Evolutionary conservation across 1,140 invertebrate species (phyloP), one percentile per base, ranked within the genome.

Genomic region (Hylaeus volcanicus): DNA sequence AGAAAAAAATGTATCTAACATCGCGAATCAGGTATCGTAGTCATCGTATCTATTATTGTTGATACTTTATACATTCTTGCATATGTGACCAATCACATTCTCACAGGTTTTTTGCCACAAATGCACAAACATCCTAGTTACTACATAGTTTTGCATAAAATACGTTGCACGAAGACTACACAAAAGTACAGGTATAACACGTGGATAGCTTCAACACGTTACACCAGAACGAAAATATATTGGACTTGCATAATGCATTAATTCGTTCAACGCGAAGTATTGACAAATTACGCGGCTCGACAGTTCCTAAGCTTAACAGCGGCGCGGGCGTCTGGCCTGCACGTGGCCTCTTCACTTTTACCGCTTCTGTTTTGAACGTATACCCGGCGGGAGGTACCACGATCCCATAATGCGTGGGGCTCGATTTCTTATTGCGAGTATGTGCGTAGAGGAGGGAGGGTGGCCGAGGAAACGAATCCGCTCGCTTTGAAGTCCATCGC

Each of bases 321-420:
- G 84, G 45, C 26, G 26, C 3, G 43, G 43, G 84, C 86, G 75
- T 82, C 83, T 82, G 78, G 80, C 90, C 77, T 87, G 90, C 91
- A 90, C 91, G 90, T 91, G 91, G 65, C 86, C 87, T 85, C 79
- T 73, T 80, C 79, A 75, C 83, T 85, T 88, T 81, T 88, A 84
- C 79, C 78, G 89, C 88, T 90, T 90, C 91, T 92, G 91, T 90
- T 92, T 88, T 83, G 83, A 91, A 90, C 90, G 85, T 88, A 74
- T 84, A 77, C 88, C 84, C 86, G 84, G 82, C 89, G 87, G 86
- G 88, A 86, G 87, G 80, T 65, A 77, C 75, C 88, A 83, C 84
- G 85, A 90, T 90, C 89, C 86, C 72, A 83, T 89, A 88, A 89
- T 83, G 74, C 85, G 83, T 83, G 79, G 84, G 83, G 86, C 85